Evolutionary conservation across 2,888 invertebrate genomes (phyloP).

Genomic region (Encarsia formosa): DNA sequence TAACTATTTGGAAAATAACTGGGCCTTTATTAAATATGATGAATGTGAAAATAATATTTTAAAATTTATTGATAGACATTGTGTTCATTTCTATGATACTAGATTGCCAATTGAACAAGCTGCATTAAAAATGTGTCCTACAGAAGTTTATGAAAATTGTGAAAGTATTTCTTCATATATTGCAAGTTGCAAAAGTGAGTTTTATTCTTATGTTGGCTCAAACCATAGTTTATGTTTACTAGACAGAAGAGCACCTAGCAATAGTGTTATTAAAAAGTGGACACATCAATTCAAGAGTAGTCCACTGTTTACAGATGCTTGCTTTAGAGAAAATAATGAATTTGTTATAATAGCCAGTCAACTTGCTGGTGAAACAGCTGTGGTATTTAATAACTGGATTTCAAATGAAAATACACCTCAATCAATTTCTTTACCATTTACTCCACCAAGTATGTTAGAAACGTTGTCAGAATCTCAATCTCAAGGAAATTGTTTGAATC

Average conservation of each 20-base stretch:
- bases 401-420: constrained; percentile 32
- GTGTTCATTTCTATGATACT: constrained; percentile 36
- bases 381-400: constrained; percentile 44
- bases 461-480: constrained; percentile 37
- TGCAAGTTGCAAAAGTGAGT: constrained; percentile 36
- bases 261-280: constrained; percentile 54
- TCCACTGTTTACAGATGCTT: constrained; percentile 52
- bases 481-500: constrained; percentile 44
- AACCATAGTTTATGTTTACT: constrained; percentile 43
- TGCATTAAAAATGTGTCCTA: constrained; percentile 40
- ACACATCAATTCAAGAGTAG: constrained; percentile 57
- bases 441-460: constrained; percentile 38
- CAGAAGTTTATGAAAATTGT: constrained; percentile 38
- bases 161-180: constrained; percentile 39
- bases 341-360: constrained; percentile 42
- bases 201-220: constrained; percentile 40
- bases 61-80: constrained; percentile 42
- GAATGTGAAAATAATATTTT: constrained; percentile 35
- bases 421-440: constrained; percentile 40
- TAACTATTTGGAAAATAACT: constrained; percentile 35
- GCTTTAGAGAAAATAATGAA: constrained; percentile 41
- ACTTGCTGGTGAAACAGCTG: constrained; percentile 37
- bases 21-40: constrained; percentile 41
- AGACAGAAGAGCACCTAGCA: constrained; percentile 39
- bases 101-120: constrained; percentile 35